Base-by-base conservation (phyloP, 2,113 vertebrate genomes). In the Falcunculus frontatus region DNA sequence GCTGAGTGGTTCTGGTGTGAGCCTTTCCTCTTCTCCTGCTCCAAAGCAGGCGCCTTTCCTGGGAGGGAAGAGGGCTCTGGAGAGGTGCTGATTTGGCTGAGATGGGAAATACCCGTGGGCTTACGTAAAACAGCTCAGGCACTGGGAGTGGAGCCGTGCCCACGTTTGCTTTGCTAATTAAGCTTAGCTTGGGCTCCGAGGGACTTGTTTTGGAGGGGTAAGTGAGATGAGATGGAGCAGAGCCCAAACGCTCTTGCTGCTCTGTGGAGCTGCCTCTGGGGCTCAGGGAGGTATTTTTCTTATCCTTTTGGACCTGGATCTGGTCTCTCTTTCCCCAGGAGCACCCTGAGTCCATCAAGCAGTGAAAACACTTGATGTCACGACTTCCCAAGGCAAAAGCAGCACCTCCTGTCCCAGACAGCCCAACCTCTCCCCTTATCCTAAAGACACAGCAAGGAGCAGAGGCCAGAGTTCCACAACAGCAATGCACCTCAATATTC, bases 151-250 rank as follows among this genome's bases (percentile, higher is more conserved):
- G 95, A 93, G 85, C 85, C 0, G 17, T 95, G 95, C 77, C 95
- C 89, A 60, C 57, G 13, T 95, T 94, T 95, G 94, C 89, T 95
- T 93, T 96, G 89, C 77, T 95, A 93, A 95, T 94, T 84, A 93
- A 65, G 73, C 93, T 87, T 20, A 64, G 62, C 49, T 17, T n/a
- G 87, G 84, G 93, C 96, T 94, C 93, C 4, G 32, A 69, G 94
- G 93, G 95, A 91, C 87, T 95, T 25, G 49, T 89, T 84, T 89
- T 79, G 91, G 94, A 95, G 70, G 81, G 60, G 44, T 59, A 33
- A 96, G 53, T 21, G 79, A 74, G 90, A 84, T 9, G 86, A 86
- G 94, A 84, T 93, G 95, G 95, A 93, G 57, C 72, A 50, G 95
- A 90, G 95, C 95, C 94, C 83, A 86, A 80, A 83, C 0, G 5